Base-by-base conservation (phyloP, 2,888 invertebrate species). In the Pardosa pseudoannulata region DNA sequence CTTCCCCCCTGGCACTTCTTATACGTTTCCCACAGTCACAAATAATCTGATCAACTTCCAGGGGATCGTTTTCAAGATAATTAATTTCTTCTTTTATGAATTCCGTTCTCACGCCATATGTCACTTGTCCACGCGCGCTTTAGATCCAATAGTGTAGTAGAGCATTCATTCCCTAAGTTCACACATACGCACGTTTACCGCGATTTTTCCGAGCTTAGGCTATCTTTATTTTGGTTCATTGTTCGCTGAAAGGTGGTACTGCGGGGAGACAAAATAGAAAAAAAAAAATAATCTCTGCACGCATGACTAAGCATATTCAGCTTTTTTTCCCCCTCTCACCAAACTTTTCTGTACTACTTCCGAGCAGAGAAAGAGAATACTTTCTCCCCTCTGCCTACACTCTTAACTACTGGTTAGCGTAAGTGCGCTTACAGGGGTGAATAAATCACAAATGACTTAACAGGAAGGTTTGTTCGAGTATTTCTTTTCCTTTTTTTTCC, bases 171-270 rank as follows among this genome's bases (percentile, higher is more conserved):
- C n/a, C n/a, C n/a, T n/a, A n/a, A n/a, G n/a, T n/a, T n/a, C n/a
- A n/a, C 41, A 16, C 41, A 16, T 46, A 46, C 41, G 41, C 16
- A 46, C 41, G 41, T 13, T 46, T 46, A 13, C 41, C 41, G 16
- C 41, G 41, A 13, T 46, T 46, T 46, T 46, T n/a, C 41, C 41
- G 13, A 9, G 9, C 41, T 16, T 16, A 46, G 41, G 41, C 16
- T 9, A 46, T 46, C 41, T 46, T 46, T 46, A 46, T 46, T 46
- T 46, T 46, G 41, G 41, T 46, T 46, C 41, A 46, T 46, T 46
- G 41, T 46, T 46, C 41, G 13, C 41, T 46, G 41, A 46, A 16
- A 46, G 41, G 6, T 46, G 41, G 13, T 16, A n/a, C n/a, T n/a
- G n/a, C n/a, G n/a, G n/a, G n/a, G n/a, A n/a, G n/a, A n/a, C n/a